Percentiles rank a stretch among this genome's conserved stretches.
These are phyloP conservation scores for Gallinago nigripennis DNA, from an alignment of 2,797 vertebrate genomes.

Conservation along the genomic window DNA sequence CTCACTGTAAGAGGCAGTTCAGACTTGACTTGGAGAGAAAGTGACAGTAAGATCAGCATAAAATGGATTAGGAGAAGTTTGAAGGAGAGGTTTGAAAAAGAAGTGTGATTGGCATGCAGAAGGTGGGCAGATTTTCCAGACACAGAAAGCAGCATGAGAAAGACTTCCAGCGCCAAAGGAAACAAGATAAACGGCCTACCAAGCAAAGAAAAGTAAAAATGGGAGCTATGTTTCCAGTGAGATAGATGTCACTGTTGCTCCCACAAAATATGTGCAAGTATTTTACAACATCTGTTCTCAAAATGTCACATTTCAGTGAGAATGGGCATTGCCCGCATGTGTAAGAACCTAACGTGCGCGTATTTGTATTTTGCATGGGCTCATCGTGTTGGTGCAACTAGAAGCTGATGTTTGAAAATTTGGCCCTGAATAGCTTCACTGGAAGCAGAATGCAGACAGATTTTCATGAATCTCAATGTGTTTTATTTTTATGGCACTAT, in stretches of 20 bases:
- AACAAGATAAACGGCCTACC: conserved; percentile 12
- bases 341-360: not conserved
- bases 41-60: not conserved
- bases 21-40: not conserved
- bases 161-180: conserved; percentile 25
- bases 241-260: conserved; percentile 45
- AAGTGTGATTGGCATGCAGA: conserved; percentile 58
- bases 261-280: conserved; percentile 52
- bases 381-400: conserved; percentile 32
- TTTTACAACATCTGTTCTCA: conserved; percentile 59
- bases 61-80: conserved; percentile 26
- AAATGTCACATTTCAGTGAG: conserved; percentile 31
- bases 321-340: conserved; percentile 21
- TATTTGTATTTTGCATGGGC: conserved; percentile 22
- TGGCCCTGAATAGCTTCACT: not conserved
- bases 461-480: conserved; percentile 48
- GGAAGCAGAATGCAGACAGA: conserved; percentile 47
- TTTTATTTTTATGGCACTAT: conserved; percentile 36
- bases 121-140: conserved; percentile 56
- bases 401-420: conserved; percentile 56
- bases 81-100: conserved; percentile 44
- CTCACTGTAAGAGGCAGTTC: not conserved
- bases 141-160: conserved; percentile 23
- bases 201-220: conserved; percentile 31
- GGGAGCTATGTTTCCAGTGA: conserved; percentile 26